Base-by-base conservation (phyloP, 2,797 vertebrate genomes). In the Eremophila alpestris region DNA sequence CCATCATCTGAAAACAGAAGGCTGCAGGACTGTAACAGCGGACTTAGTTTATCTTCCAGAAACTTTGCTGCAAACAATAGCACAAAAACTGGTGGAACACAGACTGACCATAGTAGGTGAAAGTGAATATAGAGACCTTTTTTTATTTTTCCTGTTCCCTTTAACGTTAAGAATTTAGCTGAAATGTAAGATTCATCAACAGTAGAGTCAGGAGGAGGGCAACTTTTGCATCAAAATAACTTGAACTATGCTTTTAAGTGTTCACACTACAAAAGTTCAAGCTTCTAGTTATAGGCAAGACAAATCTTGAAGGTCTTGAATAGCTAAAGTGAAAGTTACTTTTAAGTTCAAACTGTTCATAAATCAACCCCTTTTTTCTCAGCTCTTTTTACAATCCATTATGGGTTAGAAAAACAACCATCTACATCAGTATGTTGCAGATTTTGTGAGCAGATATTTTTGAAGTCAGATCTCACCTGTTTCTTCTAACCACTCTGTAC, bases 151-250 rank as follows among this genome's bases (percentile, higher is more conserved):
- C 4, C 16, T 63, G 5, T 75, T 67, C 17, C 9, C 32, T 51
- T 32, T 62, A 73, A 58, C 4, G 2, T 70, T 85, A 76, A 86
- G 52, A 82, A 83, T 87, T 73, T 38, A 82, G 20, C 16, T 65
- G 89, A 92, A 92, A 93, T 73, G 9, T 40, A 86, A 76, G 41
- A 59, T 84, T 83, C 30, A 40, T 46, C 54, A 3, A 40, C 40
- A 87, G 43, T 40, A 36, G n/a, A 77, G 49, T 84, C 63, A 76
- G 56, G 34, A 84, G 43, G 36, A 62, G 45, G 29, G 30, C 36
- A 92, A 71, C 38, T 77, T 89, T 89, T 71, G 74, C 36, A 68
- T 80, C 49, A 83, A 84, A 94, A 95, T 87, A 89, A 71, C 46
- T 67, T 78, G 54, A 93, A 69, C 60, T 80, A 22, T 32, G 51